phyloP scores from a whole-genome alignment of 2,797 vertebrate species.

The Sphaeramia orbicularis region DNA sequence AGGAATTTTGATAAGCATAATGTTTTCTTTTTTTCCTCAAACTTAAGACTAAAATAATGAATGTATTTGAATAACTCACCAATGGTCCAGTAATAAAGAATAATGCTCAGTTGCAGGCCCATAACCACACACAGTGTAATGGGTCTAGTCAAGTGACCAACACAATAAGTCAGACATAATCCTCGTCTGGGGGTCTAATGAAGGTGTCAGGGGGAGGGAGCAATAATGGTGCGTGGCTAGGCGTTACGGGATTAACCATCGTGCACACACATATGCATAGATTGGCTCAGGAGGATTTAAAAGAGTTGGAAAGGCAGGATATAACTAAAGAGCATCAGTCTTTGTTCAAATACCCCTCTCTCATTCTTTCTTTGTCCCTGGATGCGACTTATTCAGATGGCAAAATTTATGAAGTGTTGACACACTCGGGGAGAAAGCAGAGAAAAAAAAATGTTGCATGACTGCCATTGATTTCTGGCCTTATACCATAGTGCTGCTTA shows the following conservation, averaged over 20 bases:
- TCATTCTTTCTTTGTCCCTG: slow-evolving; percentile 35
- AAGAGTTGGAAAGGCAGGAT: slow-evolving; percentile 3
- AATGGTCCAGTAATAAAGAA: too few relatives aligned
- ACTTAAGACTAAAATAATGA: too few relatives aligned
- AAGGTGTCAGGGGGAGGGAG: slow-evolving; percentile 75
- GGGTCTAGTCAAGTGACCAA: slow-evolving; percentile 33
- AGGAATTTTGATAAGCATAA: too few relatives aligned
- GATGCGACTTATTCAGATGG: slow-evolving; percentile 61
- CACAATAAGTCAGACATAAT: slow-evolving; percentile 58
- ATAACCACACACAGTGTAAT: not conserved
- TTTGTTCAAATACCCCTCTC: slow-evolving; percentile 49
- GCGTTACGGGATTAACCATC: slow-evolving; percentile 71
- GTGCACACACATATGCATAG: slow-evolving; percentile 38
- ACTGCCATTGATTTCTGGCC: slow-evolving; percentile 64
- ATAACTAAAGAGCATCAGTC: slow-evolving; percentile 57
- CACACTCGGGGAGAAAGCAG: slow-evolving; percentile 47
- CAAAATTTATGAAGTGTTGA: slow-evolving; percentile 73
- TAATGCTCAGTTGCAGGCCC: too few relatives aligned
- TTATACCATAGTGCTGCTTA: slow-evolving; percentile 53
- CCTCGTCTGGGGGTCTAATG: slow-evolving; percentile 63
- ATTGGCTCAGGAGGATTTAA: slow-evolving; percentile 60
- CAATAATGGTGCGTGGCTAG: slow-evolving; percentile 69
- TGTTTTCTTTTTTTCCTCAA: too few relatives aligned
- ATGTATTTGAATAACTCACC: too few relatives aligned
- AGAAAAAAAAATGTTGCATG: slow-evolving; percentile 50